A percentile compares a stretch with the other conserved stretches of the same genome.
Conservation (phyloP, 2,797 vertebrate species). For the Austrolebias charrua region DNA sequence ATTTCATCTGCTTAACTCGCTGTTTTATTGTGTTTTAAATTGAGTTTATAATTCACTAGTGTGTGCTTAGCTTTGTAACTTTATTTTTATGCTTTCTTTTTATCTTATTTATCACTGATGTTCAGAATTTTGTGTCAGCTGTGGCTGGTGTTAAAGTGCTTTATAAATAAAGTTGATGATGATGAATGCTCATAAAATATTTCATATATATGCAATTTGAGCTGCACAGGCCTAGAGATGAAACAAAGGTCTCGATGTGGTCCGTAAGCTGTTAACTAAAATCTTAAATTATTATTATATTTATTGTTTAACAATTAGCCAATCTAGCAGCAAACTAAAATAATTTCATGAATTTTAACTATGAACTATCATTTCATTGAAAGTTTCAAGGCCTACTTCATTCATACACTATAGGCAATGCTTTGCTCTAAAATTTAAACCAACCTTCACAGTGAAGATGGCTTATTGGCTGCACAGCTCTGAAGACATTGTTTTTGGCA, state of each 20-base stretch:
- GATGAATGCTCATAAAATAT: background rate
- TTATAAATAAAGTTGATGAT: too few relatives aligned
- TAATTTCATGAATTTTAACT: background rate
- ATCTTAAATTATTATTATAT: background rate
- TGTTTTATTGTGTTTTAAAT: too few relatives aligned
- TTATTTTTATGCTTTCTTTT: too few relatives aligned
- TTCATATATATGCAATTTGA: too few relatives aligned
- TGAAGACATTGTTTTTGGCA: background rate
- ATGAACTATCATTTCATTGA: background rate
- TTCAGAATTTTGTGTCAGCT: too few relatives aligned
- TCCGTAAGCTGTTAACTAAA: background rate
- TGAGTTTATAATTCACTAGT: too few relatives aligned
- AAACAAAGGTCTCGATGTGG: slow-evolving; percentile 2
- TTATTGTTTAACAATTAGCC: background rate
- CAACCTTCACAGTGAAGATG: background rate
- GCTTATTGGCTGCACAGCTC: background rate
- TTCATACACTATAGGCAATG: background rate
- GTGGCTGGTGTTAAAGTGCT: too few relatives aligned
- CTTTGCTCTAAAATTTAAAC: background rate
- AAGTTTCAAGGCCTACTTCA: background rate
- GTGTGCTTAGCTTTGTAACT: too few relatives aligned
- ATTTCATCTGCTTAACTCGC: too few relatives aligned
- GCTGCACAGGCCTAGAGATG: background rate
- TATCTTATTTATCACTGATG: too few relatives aligned
- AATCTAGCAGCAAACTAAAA: background rate